Percentiles rank a stretch among this genome's conserved stretches.
phyloP scores from a whole-genome alignment of 2,797 vertebrate genomes.

The Brachyalestes nurse region DNA sequence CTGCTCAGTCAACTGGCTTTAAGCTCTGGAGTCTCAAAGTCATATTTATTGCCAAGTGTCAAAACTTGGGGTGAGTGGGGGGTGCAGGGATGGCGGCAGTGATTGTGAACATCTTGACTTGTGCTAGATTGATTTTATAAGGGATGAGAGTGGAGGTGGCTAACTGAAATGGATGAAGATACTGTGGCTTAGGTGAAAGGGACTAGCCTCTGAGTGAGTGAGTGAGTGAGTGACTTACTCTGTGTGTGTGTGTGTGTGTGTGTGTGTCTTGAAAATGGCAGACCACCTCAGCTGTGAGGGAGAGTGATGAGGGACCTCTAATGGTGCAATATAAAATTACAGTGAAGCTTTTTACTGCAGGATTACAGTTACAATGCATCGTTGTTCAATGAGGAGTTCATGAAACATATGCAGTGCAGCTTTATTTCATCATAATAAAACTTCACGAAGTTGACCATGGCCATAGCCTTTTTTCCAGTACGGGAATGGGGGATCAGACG shows the following conservation, averaged over 20 bases:
- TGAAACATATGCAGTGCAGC: constrained; percentile 46
- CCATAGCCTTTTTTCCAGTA: constrained; percentile 26
- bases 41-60: constrained; percentile 49
- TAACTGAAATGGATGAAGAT: constrained; percentile 67
- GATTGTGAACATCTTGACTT: constrained; percentile 45
- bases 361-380: constrained; percentile 31
- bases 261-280: constrained; percentile 69
- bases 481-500: constrained; percentile 39
- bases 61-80: constrained; percentile 43
- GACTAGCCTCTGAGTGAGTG: constrained; percentile 37
- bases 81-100: too few relatives aligned
- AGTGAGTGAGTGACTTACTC: constrained; percentile 1
- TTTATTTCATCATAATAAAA: constrained; percentile 47
- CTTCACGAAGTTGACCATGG: constrained; percentile 45
- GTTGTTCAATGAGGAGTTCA: constrained; percentile 36
- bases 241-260: too few relatives aligned
- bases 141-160: constrained; percentile 39
- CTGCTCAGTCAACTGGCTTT: constrained; percentile 61
- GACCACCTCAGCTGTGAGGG: constrained; percentile 33
- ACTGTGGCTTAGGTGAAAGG: constrained; percentile 15
- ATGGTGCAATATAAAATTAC: constrained; percentile 60
- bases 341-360: neutral
- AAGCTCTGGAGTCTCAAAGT: constrained; percentile 58
- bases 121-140: constrained; percentile 58
- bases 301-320: constrained; percentile 71